Base-by-base conservation (phyloP, 2,113 vertebrate genomes). In the Sterna hirundo region DNA sequence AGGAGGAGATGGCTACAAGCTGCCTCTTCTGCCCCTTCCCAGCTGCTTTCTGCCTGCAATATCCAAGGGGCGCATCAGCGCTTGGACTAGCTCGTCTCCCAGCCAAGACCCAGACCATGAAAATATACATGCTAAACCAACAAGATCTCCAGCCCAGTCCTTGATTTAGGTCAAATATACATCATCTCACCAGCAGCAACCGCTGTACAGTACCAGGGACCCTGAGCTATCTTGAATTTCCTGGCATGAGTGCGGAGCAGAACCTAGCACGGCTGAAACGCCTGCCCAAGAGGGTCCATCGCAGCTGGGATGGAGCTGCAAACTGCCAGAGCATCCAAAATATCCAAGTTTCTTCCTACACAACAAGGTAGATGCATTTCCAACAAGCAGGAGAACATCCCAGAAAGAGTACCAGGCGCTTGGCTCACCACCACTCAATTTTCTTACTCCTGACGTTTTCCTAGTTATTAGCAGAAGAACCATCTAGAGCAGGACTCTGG, bases 131-230 rank as follows among this genome's bases (percentile, higher is more conserved):
- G 27, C 19, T n/a, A 49, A 40, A n/a, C 65, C 55, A 71, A 21
- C 14, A 34, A 61, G 26, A 42, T 2, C 26, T 61, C 36, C 29
- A 57, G 34, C 4, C 54, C 49, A 40, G 40, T 16, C 62, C 36
- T 70, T 32, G 32, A 12, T 55, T 72, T 12, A 3, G 34, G 27
- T 22, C 71, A 51, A 55, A 47, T 2, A 1, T 3, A 5, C 32
- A 36, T 30, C 46, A 52, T 4, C 36, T 36, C 71, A 6, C 46
- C 46, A 64, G 34, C 47, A 80, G 57, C 23, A 51, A 4, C 15
- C 19, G 13, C 49, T 44, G 26, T 30, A 13, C 38, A 2, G 25
- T 0, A 7, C 11, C 13, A 1, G 32, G 21, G 14, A 25, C 46
- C 5, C 16, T 5, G 54, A 80, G 58, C 62, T 18, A 21, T 3